Evolutionary conservation across 2,113 vertebrate species (phyloP).

Genomic region (Neotragus moschatus): DNA sequence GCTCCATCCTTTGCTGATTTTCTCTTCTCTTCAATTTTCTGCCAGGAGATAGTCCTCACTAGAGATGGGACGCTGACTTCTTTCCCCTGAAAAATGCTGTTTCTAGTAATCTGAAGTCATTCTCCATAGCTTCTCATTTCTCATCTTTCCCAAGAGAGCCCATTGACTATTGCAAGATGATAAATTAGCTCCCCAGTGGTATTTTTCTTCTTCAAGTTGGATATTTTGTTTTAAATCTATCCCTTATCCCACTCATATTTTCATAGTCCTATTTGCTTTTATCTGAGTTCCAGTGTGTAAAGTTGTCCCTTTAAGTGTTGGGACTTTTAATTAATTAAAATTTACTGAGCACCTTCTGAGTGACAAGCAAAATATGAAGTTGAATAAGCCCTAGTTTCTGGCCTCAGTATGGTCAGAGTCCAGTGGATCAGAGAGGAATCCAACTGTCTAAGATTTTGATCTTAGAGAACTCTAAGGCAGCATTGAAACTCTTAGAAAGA

Average conservation of each 20-base stretch:
- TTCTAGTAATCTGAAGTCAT: background rate
- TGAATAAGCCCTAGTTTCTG: background rate
- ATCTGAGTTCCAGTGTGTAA: background rate
- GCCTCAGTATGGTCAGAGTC: background rate
- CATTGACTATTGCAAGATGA: background rate
- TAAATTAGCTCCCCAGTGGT: background rate
- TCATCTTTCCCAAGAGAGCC: background rate
- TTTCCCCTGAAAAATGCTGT: background rate
- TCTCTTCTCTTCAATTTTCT: background rate
- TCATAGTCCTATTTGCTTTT: background rate
- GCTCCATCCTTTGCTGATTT: background rate
- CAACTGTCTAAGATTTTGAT: background rate
- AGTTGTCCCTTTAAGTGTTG: background rate
- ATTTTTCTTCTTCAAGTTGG: background rate
- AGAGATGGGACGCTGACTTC: fast-evolving
- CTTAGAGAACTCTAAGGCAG: background rate
- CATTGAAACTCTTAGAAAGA: background rate
- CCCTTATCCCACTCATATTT: background rate
- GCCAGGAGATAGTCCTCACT: background rate
- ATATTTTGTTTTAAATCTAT: background rate
- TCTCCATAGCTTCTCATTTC: background rate
- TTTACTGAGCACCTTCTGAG: background rate
- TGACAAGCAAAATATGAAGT: background rate
- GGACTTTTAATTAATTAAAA: background rate
- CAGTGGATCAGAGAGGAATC: background rate